Percentiles rank a stretch among this genome's conserved stretches.
Conservation (phyloP, 2,113 vertebrate genomes). For the Odontophorus gujanensis region DNA sequence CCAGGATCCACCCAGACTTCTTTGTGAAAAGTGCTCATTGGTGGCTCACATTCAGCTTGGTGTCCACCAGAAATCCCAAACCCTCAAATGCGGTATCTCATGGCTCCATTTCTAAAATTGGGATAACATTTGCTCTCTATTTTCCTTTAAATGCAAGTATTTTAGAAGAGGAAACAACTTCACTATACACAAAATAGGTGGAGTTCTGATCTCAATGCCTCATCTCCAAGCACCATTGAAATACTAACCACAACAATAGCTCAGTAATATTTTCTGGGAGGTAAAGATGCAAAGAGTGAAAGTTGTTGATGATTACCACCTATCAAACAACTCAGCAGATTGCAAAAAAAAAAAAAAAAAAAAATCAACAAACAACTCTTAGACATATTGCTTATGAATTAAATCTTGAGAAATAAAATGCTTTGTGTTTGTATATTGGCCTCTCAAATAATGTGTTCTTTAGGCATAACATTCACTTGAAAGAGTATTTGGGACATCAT, state of each 20-base stretch:
- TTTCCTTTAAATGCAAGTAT: not conserved
- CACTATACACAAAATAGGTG: not conserved
- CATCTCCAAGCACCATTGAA: not conserved
- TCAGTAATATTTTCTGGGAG: conserved; percentile 2
- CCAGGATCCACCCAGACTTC: rapidly evolving
- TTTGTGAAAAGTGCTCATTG: not conserved
- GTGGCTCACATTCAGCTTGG: not conserved
- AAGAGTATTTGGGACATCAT: not conserved
- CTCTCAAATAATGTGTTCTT: not conserved
- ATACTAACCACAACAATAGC: not conserved
- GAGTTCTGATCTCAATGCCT: not conserved
- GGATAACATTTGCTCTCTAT: not conserved
- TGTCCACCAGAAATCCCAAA: not conserved
- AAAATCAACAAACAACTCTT: not conserved
- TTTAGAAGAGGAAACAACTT: rapidly evolving
- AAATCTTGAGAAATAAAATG: not conserved
- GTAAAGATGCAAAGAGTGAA: conserved; percentile 15
- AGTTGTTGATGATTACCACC: not conserved
- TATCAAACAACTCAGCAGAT: not conserved
- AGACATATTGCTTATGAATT: not conserved
- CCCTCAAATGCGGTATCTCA: not conserved
- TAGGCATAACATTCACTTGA: not conserved
- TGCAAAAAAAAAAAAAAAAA: not conserved
- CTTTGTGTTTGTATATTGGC: not conserved
- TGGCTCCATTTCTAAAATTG: not conserved